Evolutionary conservation across 2,888 invertebrate species (phyloP).

Genomic region (Epinotia ramella): DNA sequence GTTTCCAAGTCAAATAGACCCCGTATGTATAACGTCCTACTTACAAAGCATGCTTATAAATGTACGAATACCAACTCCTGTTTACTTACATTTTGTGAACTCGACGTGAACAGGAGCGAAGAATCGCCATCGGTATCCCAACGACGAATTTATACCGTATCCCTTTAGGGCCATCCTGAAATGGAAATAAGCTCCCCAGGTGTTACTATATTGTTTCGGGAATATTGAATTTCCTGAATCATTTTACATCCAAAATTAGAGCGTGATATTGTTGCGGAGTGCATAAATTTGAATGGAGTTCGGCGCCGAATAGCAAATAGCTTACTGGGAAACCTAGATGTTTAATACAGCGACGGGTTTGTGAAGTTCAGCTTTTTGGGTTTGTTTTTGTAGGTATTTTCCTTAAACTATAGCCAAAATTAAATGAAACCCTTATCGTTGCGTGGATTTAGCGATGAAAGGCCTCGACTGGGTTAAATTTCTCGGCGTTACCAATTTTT

Average conservation of each 20-base stretch:
- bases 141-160: conserved; percentile 33
- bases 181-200: conserved; percentile 45
- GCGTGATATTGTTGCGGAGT: conserved; percentile 40
- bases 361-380: background rate
- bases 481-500: no score
- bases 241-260: conserved; percentile 46
- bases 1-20: no score
- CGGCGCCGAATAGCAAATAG: conserved; percentile 37
- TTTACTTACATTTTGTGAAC: background rate
- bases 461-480: no score
- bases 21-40: no score
- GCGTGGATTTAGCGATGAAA: no score
- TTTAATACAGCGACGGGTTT: conserved; percentile 5
- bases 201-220: conserved; percentile 46
- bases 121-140: conserved; percentile 9
- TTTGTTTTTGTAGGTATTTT: background rate
- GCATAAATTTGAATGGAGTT: conserved; percentile 45
- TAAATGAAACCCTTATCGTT: no score
- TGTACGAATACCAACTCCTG: background rate
- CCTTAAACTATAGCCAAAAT: no score
- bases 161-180: conserved; percentile 32
- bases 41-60: background rate
- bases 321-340: conserved; percentile 23
- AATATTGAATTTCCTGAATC: conserved; percentile 46
- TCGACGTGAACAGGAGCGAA: background rate